Percentiles rank a stretch among this genome's conserved stretches.
Conservation (phyloP, 92 coral and sea anemone species). For the Virgularia gustaviana region DNA sequence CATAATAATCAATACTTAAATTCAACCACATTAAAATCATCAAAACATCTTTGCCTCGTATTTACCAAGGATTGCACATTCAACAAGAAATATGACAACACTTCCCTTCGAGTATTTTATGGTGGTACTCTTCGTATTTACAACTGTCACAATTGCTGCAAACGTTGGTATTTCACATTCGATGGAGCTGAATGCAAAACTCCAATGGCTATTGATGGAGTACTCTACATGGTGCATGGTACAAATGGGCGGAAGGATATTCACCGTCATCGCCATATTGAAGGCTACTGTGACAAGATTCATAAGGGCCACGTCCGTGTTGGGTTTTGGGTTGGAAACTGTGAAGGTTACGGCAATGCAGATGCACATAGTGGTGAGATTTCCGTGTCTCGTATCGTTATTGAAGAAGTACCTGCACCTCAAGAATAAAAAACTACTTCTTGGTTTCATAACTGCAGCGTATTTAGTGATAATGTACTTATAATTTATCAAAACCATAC, state of each 20-base stretch:
- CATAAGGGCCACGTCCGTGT: neutral
- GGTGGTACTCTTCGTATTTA: neutral
- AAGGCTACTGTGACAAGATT: neutral
- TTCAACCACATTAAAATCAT: no score
- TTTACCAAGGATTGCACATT: neutral
- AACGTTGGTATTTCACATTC: slow-evolving; percentile 1
- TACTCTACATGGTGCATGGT: neutral
- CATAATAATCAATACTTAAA: no score
- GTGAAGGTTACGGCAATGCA: neutral
- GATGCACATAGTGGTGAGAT: neutral
- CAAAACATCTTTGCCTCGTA: no score
- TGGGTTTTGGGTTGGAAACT: slow-evolving; percentile 1
- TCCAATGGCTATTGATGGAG: neutral
- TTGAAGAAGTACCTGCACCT: neutral
- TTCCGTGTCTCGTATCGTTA: neutral
- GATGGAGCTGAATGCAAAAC: neutral
- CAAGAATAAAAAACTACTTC: no score
- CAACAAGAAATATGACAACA: neutral
- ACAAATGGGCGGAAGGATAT: neutral
- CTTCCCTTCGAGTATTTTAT: neutral
- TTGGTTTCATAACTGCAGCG: no score
- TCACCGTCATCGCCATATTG: neutral
- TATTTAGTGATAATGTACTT: no score
- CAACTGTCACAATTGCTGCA: neutral
- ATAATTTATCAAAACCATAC: no score